Conservation (phyloP, 2,888 invertebrate genomes). For the Chaitophorus viminalis region DNA sequence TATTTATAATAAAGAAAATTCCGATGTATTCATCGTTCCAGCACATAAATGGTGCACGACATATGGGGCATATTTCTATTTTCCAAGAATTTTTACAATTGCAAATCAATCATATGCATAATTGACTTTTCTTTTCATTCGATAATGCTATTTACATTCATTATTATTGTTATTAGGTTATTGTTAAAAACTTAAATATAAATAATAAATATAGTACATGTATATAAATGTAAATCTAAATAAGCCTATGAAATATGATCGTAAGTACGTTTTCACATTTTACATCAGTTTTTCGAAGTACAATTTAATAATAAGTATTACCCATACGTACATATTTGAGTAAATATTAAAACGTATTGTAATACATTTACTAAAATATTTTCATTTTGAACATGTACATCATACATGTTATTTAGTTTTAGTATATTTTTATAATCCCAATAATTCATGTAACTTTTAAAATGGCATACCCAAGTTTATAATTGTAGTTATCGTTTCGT, state of each 20-base stretch:
- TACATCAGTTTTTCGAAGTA: neutral
- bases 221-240: neutral
- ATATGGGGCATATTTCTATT: constrained; percentile 1
- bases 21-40: constrained; percentile 7
- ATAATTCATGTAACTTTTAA: neutral
- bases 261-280: neutral
- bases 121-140: constrained; percentile 26
- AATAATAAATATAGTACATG: too few relatives aligned
- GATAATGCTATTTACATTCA: constrained; percentile 4
- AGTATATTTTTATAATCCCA: neutral
- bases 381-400: neutral
- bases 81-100: constrained; percentile 13
- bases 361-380: neutral
- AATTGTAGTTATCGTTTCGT: constrained; percentile 5
- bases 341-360: neutral
- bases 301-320: neutral
- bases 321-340: neutral
- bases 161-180: constrained; percentile 4
- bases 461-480: neutral
- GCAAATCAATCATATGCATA: constrained; percentile 17
- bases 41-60: constrained; percentile 11
- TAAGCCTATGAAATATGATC: neutral
- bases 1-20: constrained; percentile 24
- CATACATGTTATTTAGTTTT: neutral
- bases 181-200: neutral